These are phyloP conservation scores for Stomatorhinus ivindoensis DNA, from an alignment of 2,113 vertebrate species.

Conservation along the genomic window DNA sequence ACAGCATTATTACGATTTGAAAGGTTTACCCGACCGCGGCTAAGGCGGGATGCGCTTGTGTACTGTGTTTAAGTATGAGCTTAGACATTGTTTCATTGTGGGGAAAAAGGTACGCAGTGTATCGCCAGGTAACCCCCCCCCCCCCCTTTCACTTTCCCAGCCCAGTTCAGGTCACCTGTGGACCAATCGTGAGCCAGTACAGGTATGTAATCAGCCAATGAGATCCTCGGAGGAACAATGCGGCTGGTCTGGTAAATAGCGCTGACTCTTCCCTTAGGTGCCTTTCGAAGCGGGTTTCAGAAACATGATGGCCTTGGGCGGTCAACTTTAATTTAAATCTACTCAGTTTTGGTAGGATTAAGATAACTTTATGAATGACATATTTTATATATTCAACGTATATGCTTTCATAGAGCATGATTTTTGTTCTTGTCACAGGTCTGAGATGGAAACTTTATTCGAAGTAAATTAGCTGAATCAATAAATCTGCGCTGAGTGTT, in stretches of 20 bases:
- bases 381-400: not conserved
- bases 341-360: not conserved
- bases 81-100: not conserved
- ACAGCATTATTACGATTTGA: not conserved
- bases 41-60: not conserved
- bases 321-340: not conserved
- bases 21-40: not conserved
- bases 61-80: not conserved
- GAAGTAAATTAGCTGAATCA: not conserved
- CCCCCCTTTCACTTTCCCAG: not conserved
- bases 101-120: not conserved
- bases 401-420: not conserved
- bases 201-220: slow-evolving; percentile 8
- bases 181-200: not conserved
- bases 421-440: not conserved
- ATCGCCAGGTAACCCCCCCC: not conserved
- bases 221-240: not conserved
- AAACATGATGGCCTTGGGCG: not conserved
- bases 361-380: not conserved
- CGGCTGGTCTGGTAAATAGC: slow-evolving; percentile 3
- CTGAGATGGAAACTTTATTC: not conserved
- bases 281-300: not conserved
- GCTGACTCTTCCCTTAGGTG: not conserved
- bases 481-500: not conserved
- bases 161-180: not conserved